These are phyloP conservation scores for Dicyrtoma fusca DNA, from an alignment of 2,888 invertebrate species.

Conservation along the genomic window DNA sequence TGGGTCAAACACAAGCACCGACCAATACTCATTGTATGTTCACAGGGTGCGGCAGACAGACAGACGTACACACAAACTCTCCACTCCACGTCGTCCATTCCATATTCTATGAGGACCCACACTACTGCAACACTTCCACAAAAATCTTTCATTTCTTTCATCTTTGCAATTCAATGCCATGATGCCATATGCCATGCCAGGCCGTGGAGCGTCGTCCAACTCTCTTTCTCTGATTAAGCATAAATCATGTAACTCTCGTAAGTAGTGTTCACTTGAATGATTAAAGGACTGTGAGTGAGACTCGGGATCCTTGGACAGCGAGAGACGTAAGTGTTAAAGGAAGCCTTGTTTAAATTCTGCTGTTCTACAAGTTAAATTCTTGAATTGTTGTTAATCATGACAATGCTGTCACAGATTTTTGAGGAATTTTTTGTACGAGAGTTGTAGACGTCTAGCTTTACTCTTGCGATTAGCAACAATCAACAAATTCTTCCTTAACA, in stretches of 20 bases:
- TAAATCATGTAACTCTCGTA: slow-evolving; percentile 21
- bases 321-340: no score
- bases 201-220: no score
- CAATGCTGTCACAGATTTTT: slow-evolving; percentile 31
- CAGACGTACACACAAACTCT: no score
- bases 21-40: background rate
- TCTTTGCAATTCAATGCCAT: no score
- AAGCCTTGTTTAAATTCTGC: no score
- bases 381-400: slow-evolving; percentile 20
- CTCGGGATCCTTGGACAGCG: no score
- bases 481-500: background rate
- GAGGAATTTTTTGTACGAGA: slow-evolving; percentile 19
- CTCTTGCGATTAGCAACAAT: slow-evolving; percentile 14
- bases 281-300: no score
- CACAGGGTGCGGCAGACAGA: slow-evolving; percentile 23
- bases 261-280: no score
- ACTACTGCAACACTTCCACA: background rate
- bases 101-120: slow-evolving; percentile 2
- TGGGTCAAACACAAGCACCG: slow-evolving; percentile 23
- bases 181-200: no score
- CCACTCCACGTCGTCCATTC: background rate
- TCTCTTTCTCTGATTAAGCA: slow-evolving; percentile 20
- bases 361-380: background rate
- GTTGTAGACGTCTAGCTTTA: slow-evolving; percentile 10
- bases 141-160: background rate